phyloP scores from a whole-genome alignment of 1,140 invertebrate species.

The Drosophila subobscura region DNA sequence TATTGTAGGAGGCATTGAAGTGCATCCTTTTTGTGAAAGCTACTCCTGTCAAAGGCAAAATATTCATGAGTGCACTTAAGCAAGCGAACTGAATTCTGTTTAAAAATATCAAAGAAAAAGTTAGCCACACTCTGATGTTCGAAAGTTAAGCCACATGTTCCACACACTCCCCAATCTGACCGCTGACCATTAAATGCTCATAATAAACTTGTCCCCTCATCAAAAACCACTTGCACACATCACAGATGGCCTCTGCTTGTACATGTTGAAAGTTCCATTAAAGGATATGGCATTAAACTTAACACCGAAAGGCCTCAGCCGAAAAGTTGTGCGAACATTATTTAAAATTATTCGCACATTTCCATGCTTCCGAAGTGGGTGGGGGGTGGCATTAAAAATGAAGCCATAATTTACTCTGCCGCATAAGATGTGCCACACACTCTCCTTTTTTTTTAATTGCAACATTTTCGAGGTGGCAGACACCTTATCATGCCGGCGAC shows the following conservation, averaged over 20 bases:
- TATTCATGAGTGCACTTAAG: too few species aligned
- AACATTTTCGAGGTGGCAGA: conserved; percentile 3
- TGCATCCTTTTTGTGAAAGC: too few species aligned
- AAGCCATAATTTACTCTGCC: conserved; percentile 24
- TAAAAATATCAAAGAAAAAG: too few species aligned
- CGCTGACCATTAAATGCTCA: conserved; percentile 29
- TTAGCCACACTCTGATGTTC: too few species aligned
- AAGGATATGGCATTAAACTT: conserved; percentile 4
- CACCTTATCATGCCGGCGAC: conserved; percentile 36
- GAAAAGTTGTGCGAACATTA: conserved; percentile 23
- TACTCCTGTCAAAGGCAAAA: too few species aligned
- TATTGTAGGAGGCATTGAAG: too few species aligned
- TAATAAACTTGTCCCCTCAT: conserved; percentile 22
- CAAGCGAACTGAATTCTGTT: too few species aligned
- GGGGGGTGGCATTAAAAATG: conserved; percentile 5
- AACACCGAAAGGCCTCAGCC: conserved; percentile 6
- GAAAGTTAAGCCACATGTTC: conserved; percentile 2
- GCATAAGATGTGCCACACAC: conserved; percentile 19
- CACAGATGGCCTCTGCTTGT: conserved; percentile 3
- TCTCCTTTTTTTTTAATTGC: conserved; percentile 18
- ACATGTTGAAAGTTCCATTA: conserved; percentile 26
- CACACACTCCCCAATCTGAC: background rate
- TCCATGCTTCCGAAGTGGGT: background rate
- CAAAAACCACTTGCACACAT: conserved; percentile 21
- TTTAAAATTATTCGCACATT: conserved; percentile 40